Base-by-base conservation (phyloP, 2,797 vertebrate genomes). In the Sebastes aleutianus region DNA sequence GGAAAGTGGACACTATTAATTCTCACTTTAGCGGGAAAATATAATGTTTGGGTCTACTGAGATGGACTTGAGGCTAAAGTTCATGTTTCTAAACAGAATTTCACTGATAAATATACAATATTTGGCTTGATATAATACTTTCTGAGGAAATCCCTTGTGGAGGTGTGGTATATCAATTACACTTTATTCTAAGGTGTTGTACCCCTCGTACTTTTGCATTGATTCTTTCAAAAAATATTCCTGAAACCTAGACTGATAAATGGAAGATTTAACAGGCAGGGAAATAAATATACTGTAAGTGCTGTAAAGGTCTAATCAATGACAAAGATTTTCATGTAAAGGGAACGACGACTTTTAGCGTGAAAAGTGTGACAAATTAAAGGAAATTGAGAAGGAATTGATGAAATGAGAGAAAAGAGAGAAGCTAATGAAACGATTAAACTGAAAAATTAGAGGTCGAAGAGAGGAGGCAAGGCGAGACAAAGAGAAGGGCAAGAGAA, bases 281-380 rank as follows among this genome's bases (percentile, higher is more conserved):
- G 18, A 20, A 53, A 58, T 70, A 31, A 3, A 43, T 16, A n/a
- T 29, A 39, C 22, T 50, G 11, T 50, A 34, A 62, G 39, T 36
- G 47, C 2, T 64, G 8, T n/a, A 63, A 66, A 64, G 50, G 70
- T 66, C 13, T 5, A 4, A 76, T 70, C 32, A 81, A 83, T 26
- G 79, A 75, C 4, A 26, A 54, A 18, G 22, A 29, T 26, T 77
- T 13, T 47, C n/a, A 63, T 50, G 69, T 24, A 62, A 29, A 36
- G 58, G 2, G 29, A 71, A 36, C 1, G 47, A 77, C 0, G n/a
- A 70, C 20, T 36, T 82, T 77, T 63, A 39, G 62, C 1, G 7
- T 85, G 75, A 82, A 85, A 73, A 47, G 66, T 18, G 22, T 64
- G 58, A 67, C 70, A 73, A 84, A 85, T 82, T 8, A 76, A 68